Evolutionary conservation across 1,140 invertebrate species (phyloP).

Genomic region (Telenomus remus): DNA sequence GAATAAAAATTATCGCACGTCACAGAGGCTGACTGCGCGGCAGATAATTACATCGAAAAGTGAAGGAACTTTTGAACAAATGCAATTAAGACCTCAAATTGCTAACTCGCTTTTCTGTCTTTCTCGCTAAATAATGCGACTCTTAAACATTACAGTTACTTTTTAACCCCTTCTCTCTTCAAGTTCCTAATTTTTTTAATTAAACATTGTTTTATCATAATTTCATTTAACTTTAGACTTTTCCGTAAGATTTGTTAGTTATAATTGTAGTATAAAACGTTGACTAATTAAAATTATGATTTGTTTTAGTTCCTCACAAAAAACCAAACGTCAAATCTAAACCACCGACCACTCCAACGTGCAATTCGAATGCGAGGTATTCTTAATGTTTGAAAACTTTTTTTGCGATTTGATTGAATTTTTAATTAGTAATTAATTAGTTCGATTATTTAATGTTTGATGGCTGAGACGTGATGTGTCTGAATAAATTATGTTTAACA

Average conservation of each 20-base stretch:
- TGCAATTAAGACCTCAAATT: conserved; percentile 63
- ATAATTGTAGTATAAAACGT: too few relatives aligned
- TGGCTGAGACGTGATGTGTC: too few relatives aligned
- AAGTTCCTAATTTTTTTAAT: conserved; percentile 24
- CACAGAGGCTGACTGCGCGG: conserved; percentile 57
- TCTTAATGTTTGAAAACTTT: conserved; percentile 1
- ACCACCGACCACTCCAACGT: conserved; percentile 57
- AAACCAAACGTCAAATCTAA: conserved; percentile 58
- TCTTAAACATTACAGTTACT: conserved; percentile 38
- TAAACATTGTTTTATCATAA: too few relatives aligned
- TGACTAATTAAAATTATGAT: background rate
- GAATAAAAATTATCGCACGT: conserved; percentile 53
- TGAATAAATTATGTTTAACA: conserved; percentile 23
- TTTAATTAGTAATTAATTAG: too few relatives aligned
- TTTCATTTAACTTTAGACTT: too few relatives aligned
- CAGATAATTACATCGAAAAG: conserved; percentile 66
- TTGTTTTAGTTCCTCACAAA: conserved; percentile 64
- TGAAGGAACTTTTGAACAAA: conserved; percentile 67
- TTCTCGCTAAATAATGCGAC: conserved; percentile 35
- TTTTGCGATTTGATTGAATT: too few relatives aligned
- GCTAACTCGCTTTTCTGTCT: conserved; percentile 41
- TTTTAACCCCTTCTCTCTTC: conserved; percentile 22
- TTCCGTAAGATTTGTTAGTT: too few relatives aligned
- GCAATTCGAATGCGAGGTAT: conserved; percentile 54
- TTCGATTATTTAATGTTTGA: too few relatives aligned